A percentile compares a stretch with the other conserved stretches of the same genome.
Conservation (phyloP, 23 tunicate genomes). For the Ciona savignyi region DNA sequence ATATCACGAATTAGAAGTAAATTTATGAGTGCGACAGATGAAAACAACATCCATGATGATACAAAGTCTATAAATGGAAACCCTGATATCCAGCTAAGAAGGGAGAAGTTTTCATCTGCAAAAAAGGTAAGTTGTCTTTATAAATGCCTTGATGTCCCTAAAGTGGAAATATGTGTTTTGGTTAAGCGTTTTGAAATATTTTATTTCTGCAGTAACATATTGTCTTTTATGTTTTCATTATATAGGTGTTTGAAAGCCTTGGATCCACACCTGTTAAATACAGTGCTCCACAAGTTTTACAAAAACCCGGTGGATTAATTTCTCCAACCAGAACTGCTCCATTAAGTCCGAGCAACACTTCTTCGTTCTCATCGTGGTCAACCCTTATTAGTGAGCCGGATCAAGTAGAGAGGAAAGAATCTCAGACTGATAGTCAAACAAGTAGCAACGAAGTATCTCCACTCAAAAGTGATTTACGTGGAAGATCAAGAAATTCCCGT, state of each 20-base stretch:
- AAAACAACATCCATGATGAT: slow-evolving; percentile 8
- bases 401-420: slow-evolving; percentile 14
- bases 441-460: slow-evolving; percentile 28
- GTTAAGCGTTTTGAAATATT: not conserved
- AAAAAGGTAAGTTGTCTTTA: slow-evolving; percentile 32
- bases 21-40: slow-evolving; percentile 40
- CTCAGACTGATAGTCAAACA: slow-evolving; percentile 20
- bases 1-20: slow-evolving; percentile 63
- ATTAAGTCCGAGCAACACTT: slow-evolving; percentile 13
- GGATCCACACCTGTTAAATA: slow-evolving; percentile 25
- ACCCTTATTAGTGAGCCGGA: slow-evolving; percentile 5
- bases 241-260: slow-evolving; percentile 40
- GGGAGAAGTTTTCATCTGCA: slow-evolving; percentile 77
- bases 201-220: too few species aligned
- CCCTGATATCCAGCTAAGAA: slow-evolving; percentile 22
- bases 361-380: slow-evolving; percentile 21
- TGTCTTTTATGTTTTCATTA: not conserved
- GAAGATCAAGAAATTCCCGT: not conserved
- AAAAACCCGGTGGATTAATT: slow-evolving; percentile 10
- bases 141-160: too few species aligned
- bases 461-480: slow-evolving; percentile 1
- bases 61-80: slow-evolving; percentile 34
- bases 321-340: not conserved
- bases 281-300: slow-evolving; percentile 20
- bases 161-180: too few species aligned